Base-by-base conservation (phyloP, 2,888 invertebrate species). In the Caradrina kadenii region DNA sequence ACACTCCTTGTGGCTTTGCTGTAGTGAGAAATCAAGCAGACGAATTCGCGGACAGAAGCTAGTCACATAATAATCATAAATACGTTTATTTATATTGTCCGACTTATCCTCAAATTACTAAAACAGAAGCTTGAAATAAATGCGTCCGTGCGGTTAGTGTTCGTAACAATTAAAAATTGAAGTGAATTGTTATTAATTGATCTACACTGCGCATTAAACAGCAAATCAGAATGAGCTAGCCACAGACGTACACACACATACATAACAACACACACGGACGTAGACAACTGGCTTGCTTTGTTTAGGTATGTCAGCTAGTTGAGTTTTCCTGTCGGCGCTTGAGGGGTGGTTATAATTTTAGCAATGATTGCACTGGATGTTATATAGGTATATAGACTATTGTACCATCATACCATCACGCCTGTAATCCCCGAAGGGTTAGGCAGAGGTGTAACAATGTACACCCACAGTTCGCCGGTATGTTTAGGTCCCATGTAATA, bases 81-180 rank as follows among this genome's bases (percentile, higher is more conserved):
- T 31, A 31, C 31, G n/a, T 39, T 35, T 17, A 61, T 17, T 50
- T 17, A 45, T 17, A 17, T 15, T 21, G 49, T 17, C 6, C 10
- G 4, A 39, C 1, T 50, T 67, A 21, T 56, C 42, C 42, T 22
- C 3, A 31, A 21, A 42, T 6, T 45, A n/a, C 5, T 11, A n/a
- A 35, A 26, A 1, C 15, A 39, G n/a, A n/a, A 15, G 45, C 45
- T 1, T 8, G 1, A 7, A 17, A 26, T 13, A 4, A n/a, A 15
- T 53, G 35, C 35, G 45, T 53, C 35, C 60, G 10, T 69, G 56
- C 35, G 56, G 50, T 69, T 19, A 42, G 21, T 31, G 15, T 60
- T n/a, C 8, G 5, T 31, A 48, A 39, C n/a, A 17, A 21, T n/a
- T 8, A 13, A 13, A 26, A 13, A 42, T 52, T 19, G 2, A 13